Evolutionary conservation across 2,113 vertebrate genomes (phyloP).

Genomic region (Bucco capensis): DNA sequence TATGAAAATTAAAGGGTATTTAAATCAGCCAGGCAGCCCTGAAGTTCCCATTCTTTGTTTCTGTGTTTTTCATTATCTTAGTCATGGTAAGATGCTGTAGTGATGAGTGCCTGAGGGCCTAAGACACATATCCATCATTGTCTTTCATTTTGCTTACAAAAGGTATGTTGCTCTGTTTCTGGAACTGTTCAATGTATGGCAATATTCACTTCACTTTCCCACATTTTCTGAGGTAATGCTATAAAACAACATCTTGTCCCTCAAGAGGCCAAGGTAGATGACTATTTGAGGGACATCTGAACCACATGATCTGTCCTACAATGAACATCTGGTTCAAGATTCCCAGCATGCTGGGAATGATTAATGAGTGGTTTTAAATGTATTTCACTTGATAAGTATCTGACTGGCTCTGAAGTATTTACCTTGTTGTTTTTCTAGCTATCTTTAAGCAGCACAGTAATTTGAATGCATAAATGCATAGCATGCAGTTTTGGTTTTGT

Average conservation of each 20-base stretch:
- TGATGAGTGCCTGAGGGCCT: not conserved
- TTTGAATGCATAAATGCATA: not conserved
- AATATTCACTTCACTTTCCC: not conserved
- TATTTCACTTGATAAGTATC: constrained; percentile 4
- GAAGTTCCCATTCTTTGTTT: not conserved
- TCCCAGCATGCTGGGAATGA: constrained; percentile 21
- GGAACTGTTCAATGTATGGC: not conserved
- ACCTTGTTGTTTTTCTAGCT: not conserved
- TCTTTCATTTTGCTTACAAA: not conserved
- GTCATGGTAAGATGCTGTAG: not conserved
- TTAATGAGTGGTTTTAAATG: constrained; percentile 35
- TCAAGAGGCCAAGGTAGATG: constrained; percentile 2
- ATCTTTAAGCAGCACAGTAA: not conserved
- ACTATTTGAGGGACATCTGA: not conserved
- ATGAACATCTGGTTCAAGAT: constrained; percentile 26
- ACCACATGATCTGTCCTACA: constrained; percentile 6
- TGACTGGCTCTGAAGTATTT: not conserved
- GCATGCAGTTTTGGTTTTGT: not conserved
- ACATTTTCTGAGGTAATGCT: constrained; percentile 4
- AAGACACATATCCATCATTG: not conserved
- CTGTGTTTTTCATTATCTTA: not conserved
- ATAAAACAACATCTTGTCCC: not conserved
- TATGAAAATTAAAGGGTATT: not conserved
- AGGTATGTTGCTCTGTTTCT: not conserved
- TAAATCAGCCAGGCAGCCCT: not conserved